A percentile compares a stretch with the other conserved stretches of the same genome.
These are phyloP conservation scores for Dicyrtomina minuta DNA, from an alignment of 2,888 invertebrate genomes.

Conservation along the genomic window DNA sequence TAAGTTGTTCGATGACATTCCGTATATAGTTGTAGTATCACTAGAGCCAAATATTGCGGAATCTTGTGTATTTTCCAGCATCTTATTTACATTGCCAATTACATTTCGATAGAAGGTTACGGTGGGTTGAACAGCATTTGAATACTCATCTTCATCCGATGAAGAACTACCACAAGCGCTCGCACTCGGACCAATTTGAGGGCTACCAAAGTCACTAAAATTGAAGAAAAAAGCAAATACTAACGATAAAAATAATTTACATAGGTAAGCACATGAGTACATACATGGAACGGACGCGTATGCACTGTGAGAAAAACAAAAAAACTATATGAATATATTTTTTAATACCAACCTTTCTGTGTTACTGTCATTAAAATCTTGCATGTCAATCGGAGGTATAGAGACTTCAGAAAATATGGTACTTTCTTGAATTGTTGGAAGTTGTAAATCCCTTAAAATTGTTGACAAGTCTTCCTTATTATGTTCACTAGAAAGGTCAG, in stretches of 20 bases:
- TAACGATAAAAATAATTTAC: conserved; percentile 9
- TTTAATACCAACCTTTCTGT: conserved; percentile 16
- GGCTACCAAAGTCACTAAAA: conserved; percentile 32
- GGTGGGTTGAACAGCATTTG: conserved; percentile 36
- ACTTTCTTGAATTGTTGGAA: conserved; percentile 42
- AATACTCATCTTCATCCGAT: conserved; percentile 37
- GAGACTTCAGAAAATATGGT: conserved; percentile 45
- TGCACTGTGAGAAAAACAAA: neutral
- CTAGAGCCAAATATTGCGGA: conserved; percentile 28
- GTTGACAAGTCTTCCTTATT: conserved; percentile 42
- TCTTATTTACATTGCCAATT: conserved; percentile 47
- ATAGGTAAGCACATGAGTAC: too few relatives aligned
- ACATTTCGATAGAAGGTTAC: conserved; percentile 47
- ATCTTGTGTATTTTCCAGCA: conserved; percentile 37
- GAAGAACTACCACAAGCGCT: conserved; percentile 42
- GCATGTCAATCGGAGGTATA: conserved; percentile 38
- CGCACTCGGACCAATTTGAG: conserved; percentile 36
- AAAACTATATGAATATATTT: neutral
- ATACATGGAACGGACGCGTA: too few relatives aligned
- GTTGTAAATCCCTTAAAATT: conserved; percentile 43
- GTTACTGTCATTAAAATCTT: conserved; percentile 42
- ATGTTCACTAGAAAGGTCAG: too few relatives aligned
- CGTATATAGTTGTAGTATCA: conserved; percentile 50
- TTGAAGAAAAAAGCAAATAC: conserved; percentile 25
- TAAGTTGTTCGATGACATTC: conserved; percentile 47